Evolutionary conservation across 2,797 vertebrate genomes (phyloP), one percentile per base, ranked within the genome.

Genomic region (Schizopygopsis pylzovi): DNA sequence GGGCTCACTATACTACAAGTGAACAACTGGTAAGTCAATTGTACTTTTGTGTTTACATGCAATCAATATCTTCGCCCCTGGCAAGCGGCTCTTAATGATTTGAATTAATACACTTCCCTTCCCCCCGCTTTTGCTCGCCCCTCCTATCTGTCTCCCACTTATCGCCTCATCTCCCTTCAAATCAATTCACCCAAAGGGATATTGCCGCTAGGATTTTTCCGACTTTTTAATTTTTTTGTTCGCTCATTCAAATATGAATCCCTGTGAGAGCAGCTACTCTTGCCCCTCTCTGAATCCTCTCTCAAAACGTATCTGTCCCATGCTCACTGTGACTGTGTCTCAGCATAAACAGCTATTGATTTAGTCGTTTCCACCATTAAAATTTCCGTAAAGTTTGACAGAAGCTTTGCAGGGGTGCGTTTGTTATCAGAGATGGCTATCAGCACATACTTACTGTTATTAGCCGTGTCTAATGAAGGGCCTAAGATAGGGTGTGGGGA

Each of bases 1-100:
- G 98, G 98, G 91, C 97, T 99, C 94, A 99, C 98, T 94, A 99
- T 99, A 95, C 97, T 99, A 95, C 98, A 99, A 97, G 94, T 93
- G 92, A 89, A 91, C 88, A 91, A 91, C 82, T 97, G 96, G 96
- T 97, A 93, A 96, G 96, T 96, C 89, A 93, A 93, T 94, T 93
- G 91, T 84, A 79, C 86, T 94, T 84, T 84, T 61, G 84, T 93
- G 91, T 96, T 96, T 95, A 91, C 91, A 79, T 89, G 87, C 81
- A 92, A 90, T 94, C 92, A 86, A 92, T 94, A 92, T 91, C 89
- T 89, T 90, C 47, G 90, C 86, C 88, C 72, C 90, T 89, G 95
- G 95, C 94, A 90, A 95, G 92, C 85, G 92, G 92, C 87, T 89
- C 90, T 92, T 95, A 93, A 95, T 90, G 92, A 95, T 95, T 91